Evolutionary conservation across 2,797 vertebrate species (phyloP).

Genomic region (Chiroxiphia lanceolata): DNA sequence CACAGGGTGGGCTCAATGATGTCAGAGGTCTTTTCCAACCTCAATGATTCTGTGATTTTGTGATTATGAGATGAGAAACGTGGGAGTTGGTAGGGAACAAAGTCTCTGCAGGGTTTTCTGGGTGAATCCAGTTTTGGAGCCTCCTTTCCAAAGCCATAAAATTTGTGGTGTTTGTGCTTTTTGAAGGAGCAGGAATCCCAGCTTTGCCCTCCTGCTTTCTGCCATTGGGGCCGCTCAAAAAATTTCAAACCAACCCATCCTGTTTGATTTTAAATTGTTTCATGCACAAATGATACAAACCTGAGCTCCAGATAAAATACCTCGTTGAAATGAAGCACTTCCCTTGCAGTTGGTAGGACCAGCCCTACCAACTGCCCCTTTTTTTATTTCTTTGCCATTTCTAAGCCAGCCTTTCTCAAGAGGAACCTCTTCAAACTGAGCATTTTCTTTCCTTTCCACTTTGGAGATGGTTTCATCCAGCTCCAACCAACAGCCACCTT

Average conservation of each 20-base stretch:
- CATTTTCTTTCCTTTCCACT: background rate
- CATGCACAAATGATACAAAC: background rate
- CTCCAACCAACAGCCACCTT: background rate
- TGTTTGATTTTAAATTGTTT: background rate
- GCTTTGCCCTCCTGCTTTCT: background rate
- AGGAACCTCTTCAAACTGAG: background rate
- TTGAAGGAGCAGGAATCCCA: background rate
- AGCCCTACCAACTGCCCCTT: background rate
- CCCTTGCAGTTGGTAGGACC: background rate
- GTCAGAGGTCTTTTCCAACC: background rate
- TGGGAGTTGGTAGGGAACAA: background rate
- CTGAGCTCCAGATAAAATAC: background rate
- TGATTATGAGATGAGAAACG: background rate
- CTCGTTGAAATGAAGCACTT: background rate
- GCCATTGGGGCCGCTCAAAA: accelerated
- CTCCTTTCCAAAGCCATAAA: background rate
- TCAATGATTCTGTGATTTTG: background rate
- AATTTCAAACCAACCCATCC: background rate
- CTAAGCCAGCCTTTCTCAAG: background rate
- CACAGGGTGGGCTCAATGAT: background rate
- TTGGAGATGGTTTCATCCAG: background rate
- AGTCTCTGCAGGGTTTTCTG: background rate
- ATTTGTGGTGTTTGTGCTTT: background rate
- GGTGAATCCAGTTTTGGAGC: background rate
- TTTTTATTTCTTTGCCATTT: background rate